Percentiles rank a stretch among this genome's conserved stretches.
Evolutionary conservation across 2,113 vertebrate species (phyloP).

Genomic region (Ochotona princeps): DNA sequence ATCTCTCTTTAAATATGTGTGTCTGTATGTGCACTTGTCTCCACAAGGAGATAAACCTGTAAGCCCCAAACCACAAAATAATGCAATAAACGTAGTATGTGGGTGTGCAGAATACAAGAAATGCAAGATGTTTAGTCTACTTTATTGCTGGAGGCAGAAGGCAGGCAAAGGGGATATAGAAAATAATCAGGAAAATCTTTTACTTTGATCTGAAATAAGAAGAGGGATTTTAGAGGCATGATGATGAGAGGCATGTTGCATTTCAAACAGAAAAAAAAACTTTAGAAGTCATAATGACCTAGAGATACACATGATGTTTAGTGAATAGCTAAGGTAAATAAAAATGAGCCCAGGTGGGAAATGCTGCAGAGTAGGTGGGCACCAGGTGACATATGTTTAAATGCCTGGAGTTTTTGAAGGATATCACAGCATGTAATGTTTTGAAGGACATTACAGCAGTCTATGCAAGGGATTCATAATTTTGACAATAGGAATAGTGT

Average conservation of each 20-base stretch:
- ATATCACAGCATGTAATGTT: neutral
- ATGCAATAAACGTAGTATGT: neutral
- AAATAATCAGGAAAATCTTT: conserved; percentile 8
- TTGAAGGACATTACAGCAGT: neutral
- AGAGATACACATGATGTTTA: neutral
- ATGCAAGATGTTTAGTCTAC: neutral
- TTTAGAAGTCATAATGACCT: neutral
- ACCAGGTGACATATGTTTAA: neutral
- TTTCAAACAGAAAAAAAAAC: neutral
- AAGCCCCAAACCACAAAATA: neutral
- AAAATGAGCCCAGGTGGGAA: neutral
- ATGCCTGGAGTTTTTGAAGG: neutral
- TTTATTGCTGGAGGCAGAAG: neutral
- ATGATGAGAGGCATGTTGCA: neutral
- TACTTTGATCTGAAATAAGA: neutral
- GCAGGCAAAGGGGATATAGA: neutral
- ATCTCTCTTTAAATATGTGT: neutral
- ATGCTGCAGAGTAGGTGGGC: neutral
- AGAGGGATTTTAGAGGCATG: neutral
- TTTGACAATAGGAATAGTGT: neutral
- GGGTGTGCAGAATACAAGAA: neutral
- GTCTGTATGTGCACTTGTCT: neutral
- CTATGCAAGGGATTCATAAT: neutral
- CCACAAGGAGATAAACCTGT: neutral
- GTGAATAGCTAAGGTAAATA: neutral